Evolutionary conservation across 2,888 invertebrate genomes (phyloP), one percentile per base, ranked within the genome.

Genomic region (Seladonia tumulorum): DNA sequence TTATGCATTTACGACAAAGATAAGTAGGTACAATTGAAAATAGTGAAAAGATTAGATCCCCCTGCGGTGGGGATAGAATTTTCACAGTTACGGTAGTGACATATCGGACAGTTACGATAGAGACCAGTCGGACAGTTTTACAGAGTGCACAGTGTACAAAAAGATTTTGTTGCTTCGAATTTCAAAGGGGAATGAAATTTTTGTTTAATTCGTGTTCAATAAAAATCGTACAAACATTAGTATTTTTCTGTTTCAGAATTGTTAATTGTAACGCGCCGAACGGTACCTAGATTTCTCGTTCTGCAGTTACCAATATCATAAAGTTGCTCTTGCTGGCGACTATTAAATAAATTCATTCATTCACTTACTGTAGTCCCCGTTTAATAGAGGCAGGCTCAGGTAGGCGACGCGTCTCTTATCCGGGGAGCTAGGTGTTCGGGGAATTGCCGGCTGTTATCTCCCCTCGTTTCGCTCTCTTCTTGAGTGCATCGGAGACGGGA

Each of bases 381-480:
- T 68, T 68, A 68, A 68, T 68, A 35, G 35, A 39, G 35, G 35
- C 66, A 68, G 66, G 66, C 18, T 68, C 35, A 16, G 66, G 66
- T 68, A 35, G 22, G 22, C 66, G 66, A 35, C 35, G 66, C 66
- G 35, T 68, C 66, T 39, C 10, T 68, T 68, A 68, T 68, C 66
- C 66, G 66, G 35, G 35, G 35, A 68, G 66, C 35, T 35, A 68
- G 22, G 66, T 68, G 35, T 68, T 39, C 35, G 22, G 22, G 35
- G 35, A 68, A 68, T 68, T 68, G 35, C 66, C 66, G 35, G 66
- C 66, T 68, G 66, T 35, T 68, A 68, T 35, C 66, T 68, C 22
- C 22, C 66, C 66, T 68, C 66, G 66, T 35, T 68, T 68, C 35
- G 66, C 66, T 35, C 66, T 68, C 35, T 68, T 68, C 66, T 68